phyloP scores from a whole-genome alignment of 2,888 invertebrate genomes.

The Thymelicus acteon region DNA sequence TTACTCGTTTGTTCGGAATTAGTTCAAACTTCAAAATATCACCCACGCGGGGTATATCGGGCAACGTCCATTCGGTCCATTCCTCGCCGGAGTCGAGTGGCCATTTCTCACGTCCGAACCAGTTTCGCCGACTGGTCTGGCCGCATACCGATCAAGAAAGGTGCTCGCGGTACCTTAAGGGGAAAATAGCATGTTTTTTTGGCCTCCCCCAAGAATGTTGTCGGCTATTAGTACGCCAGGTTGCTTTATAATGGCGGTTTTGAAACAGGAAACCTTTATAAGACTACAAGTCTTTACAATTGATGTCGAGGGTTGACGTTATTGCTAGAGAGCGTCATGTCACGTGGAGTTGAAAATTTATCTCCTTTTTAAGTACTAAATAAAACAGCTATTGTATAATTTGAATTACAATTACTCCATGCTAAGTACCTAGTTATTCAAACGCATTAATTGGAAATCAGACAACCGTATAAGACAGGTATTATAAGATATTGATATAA shows the following conservation, averaged over 20 bases:
- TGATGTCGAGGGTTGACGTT: background rate
- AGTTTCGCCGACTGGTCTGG: slow-evolving; percentile 67
- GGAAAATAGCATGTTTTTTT: slow-evolving; percentile 72
- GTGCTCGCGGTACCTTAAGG: slow-evolving; percentile 74
- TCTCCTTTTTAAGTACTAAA: too few species aligned
- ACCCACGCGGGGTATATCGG: slow-evolving; percentile 63
- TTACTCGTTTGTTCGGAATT: slow-evolving; percentile 48
- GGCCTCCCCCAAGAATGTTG: slow-evolving; percentile 60
- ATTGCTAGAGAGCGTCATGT: background rate
- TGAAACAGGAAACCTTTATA: slow-evolving; percentile 43
- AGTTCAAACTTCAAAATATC: slow-evolving; percentile 57
- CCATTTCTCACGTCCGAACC: slow-evolving; percentile 78
- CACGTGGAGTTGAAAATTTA: too few species aligned
- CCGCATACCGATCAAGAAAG: slow-evolving; percentile 78
- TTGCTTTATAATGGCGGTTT: slow-evolving; percentile 56
- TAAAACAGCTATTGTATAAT: too few species aligned
- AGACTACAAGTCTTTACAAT: slow-evolving; percentile 1
- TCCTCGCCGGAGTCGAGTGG: slow-evolving; percentile 53
- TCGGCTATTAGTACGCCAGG: slow-evolving; percentile 58
- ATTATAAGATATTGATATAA: slow-evolving; percentile 1
- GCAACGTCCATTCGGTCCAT: slow-evolving; percentile 58
- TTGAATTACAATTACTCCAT: too few species aligned
- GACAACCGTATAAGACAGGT: slow-evolving; percentile 40
- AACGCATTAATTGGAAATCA: slow-evolving; percentile 51
- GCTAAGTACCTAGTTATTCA: too few species aligned